Evolutionary conservation across 2,113 vertebrate genomes (phyloP).

Genomic region (Choloepus hoffmanni): DNA sequence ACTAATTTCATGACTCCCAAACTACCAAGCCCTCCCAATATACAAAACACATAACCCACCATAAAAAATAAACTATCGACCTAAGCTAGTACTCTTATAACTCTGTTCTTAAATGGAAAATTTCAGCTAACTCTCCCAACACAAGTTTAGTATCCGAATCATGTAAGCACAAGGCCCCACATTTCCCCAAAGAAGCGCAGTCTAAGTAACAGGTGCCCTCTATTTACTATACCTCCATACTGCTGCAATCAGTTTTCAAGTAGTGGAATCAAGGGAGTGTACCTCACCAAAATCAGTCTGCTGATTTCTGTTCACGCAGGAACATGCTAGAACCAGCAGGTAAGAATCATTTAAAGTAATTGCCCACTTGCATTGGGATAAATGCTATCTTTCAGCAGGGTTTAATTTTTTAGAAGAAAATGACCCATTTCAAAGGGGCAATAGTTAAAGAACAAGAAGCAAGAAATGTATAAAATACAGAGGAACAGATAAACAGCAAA

Average conservation of each 20-base stretch:
- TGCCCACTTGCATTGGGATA: slow-evolving; percentile 63
- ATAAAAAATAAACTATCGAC: background rate
- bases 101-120: slow-evolving; percentile 22
- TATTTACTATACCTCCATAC: slow-evolving; percentile 61
- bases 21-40: background rate
- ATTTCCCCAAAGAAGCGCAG: background rate
- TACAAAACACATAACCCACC: background rate
- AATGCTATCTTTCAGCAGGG: slow-evolving; percentile 41
- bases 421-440: slow-evolving; percentile 48
- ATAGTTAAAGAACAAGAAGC: slow-evolving; percentile 53
- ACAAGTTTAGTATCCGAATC: background rate
- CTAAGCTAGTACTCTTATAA: slow-evolving; percentile 40
- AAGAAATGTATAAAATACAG: slow-evolving; percentile 38
- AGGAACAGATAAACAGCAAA: slow-evolving; percentile 19
- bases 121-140: slow-evolving; percentile 37
- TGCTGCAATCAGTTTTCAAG: slow-evolving; percentile 73
- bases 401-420: slow-evolving; percentile 65
- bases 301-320: slow-evolving; percentile 73
- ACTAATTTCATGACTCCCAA: slow-evolving; percentile 22
- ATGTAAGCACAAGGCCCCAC: slow-evolving; percentile 35
- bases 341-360: slow-evolving; percentile 66
- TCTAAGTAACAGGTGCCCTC: slow-evolving; percentile 24
- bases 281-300: slow-evolving; percentile 78
- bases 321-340: slow-evolving; percentile 74
- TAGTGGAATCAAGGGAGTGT: slow-evolving; percentile 63